Conservation (phyloP, 2,888 invertebrate species). For the Cenopis cana region DNA sequence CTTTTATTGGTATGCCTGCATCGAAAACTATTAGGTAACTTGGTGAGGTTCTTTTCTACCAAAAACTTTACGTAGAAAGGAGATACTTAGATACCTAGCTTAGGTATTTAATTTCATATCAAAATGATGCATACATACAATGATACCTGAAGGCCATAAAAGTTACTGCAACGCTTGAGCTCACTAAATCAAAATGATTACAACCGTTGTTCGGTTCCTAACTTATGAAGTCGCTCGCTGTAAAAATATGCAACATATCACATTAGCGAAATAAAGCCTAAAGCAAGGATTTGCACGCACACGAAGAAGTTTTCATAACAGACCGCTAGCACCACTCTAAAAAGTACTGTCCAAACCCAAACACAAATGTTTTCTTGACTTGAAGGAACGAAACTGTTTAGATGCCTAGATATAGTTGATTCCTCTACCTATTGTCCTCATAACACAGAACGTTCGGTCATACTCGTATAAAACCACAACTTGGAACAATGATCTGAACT, state of each 20-base stretch:
- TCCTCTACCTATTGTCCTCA: background rate
- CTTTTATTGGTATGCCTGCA: background rate
- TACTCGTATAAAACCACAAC: constrained; percentile 12
- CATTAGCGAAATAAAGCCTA: background rate
- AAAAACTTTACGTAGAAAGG: background rate
- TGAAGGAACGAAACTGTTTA: background rate
- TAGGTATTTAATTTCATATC: background rate
- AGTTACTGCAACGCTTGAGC: background rate
- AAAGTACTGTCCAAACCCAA: background rate
- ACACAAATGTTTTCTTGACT: background rate
- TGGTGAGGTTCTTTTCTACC: background rate
- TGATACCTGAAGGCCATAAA: background rate
- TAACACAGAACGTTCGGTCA: constrained; percentile 8
- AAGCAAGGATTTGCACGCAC: background rate
- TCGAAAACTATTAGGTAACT: background rate
- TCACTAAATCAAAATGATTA: background rate
- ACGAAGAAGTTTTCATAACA: background rate
- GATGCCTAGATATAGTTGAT: background rate
- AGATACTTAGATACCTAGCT: background rate
- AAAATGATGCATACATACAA: background rate
- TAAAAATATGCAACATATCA: background rate
- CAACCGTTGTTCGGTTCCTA: background rate
- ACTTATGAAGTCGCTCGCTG: background rate
- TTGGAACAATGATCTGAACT: background rate
- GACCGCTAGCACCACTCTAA: constrained; percentile 1